Conservation (phyloP, 2,888 invertebrate species). For the Cosmia trapezina region DNA sequence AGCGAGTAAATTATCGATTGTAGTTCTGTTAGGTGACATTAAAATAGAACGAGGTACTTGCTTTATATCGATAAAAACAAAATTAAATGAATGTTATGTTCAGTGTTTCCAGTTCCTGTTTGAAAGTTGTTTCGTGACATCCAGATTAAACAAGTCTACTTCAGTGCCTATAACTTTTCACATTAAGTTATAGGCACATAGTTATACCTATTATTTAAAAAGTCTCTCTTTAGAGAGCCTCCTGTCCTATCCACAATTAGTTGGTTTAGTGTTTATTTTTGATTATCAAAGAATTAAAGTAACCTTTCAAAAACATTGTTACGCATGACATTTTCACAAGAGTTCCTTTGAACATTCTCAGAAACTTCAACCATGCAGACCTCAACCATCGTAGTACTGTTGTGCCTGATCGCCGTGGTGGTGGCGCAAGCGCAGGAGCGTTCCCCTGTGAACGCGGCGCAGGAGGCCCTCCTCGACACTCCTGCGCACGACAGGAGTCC, state of each 20-base stretch:
- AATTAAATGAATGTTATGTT: not conserved
- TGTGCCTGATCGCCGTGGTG: conserved; percentile 82
- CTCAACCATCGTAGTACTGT: conserved; percentile 82
- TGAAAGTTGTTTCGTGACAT: conserved; percentile 53
- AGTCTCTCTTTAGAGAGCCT: not conserved
- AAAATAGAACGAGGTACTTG: not conserved
- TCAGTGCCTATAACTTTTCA: not conserved
- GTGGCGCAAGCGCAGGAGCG: conserved; percentile 72
- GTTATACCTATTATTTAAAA: not conserved
- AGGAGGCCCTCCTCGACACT: conserved; percentile 74
- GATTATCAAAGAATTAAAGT: not conserved
- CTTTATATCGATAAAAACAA: not conserved
- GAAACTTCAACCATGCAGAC: conserved; percentile 82
- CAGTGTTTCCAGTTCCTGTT: conserved; percentile 34
- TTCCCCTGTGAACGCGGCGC: conserved; percentile 70
- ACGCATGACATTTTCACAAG: too few species aligned
- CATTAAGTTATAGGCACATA: not conserved
- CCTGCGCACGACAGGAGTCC: conserved; percentile 81
- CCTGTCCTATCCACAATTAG: not conserved
- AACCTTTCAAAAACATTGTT: not conserved
- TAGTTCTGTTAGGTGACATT: conserved; percentile 12
- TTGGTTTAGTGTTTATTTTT: not conserved
- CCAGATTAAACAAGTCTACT: conserved; percentile 4
- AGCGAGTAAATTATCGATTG: conserved; percentile 17
- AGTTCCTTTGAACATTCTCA: conserved; percentile 50